Conservation (phyloP, 2,888 invertebrate species). For the Nemurella pictetii region DNA sequence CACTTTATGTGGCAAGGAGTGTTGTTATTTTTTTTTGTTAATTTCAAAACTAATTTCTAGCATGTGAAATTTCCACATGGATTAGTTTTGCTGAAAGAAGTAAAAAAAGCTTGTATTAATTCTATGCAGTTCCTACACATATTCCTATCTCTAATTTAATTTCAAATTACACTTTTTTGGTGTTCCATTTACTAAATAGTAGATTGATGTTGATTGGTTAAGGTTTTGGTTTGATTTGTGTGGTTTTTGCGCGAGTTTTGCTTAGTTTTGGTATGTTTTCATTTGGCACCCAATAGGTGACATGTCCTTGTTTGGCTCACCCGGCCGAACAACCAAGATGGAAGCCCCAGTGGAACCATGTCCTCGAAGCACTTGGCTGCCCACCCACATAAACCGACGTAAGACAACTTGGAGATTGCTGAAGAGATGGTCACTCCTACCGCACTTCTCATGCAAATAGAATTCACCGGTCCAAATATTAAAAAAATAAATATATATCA, state of each 20-base stretch:
- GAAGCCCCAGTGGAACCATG: constrained; percentile 62
- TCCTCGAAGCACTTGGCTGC: constrained; percentile 65
- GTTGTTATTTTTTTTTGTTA: no score
- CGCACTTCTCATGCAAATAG: no score
- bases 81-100: no score
- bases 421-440: no score
- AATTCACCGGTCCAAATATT: no score
- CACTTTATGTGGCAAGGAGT: no score
- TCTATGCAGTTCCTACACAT: background rate
- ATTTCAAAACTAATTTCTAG: no score
- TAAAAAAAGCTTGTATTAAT: no score
- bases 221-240: constrained; percentile 48
- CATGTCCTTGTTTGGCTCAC: constrained; percentile 39
- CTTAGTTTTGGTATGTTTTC: constrained; percentile 9
- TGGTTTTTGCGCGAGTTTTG: constrained; percentile 40
- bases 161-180: constrained; percentile 33
- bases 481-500: no score
- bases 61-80: no score
- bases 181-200: constrained; percentile 40
- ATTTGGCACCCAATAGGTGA: constrained; percentile 39
- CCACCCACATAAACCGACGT: constrained; percentile 68
- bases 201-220: constrained; percentile 39
- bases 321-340: constrained; percentile 53
- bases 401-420: constrained; percentile 56
- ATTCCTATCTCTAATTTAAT: constrained; percentile 33